Conservation (phyloP, 2,888 invertebrate species). For the Neocrepidodera transversa region DNA sequence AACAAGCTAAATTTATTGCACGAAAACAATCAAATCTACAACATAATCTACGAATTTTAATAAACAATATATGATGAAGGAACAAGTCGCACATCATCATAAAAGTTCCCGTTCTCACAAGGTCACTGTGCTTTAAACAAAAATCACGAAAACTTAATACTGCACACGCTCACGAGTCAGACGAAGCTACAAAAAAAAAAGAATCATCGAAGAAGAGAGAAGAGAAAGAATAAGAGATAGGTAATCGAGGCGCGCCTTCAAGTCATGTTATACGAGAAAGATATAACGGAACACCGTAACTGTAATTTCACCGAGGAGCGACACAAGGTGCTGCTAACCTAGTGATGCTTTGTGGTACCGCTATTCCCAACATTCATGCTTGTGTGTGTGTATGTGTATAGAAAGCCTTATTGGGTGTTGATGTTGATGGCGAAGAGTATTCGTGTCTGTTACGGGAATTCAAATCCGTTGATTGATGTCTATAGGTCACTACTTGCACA, state of each 20-base stretch:
- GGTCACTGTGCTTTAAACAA: conserved; percentile 13
- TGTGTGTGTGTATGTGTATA: not conserved
- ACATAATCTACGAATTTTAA: too few species aligned
- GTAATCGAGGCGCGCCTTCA: conserved; percentile 31
- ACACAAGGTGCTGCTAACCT: conserved; percentile 50
- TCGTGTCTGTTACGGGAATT: conserved; percentile 1
- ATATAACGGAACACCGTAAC: conserved; percentile 43
- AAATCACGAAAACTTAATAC: not conserved
- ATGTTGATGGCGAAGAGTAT: conserved; percentile 4
- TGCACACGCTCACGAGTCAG: conserved; percentile 2
- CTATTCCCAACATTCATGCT: conserved; percentile 32
- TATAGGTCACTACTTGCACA: too few species aligned
- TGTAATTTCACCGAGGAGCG: conserved; percentile 40
- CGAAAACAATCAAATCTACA: too few species aligned
- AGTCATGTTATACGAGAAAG: conserved; percentile 42
- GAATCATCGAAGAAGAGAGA: not conserved
- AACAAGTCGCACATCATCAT: conserved; percentile 3
- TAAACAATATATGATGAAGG: too few species aligned
- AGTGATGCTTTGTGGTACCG: conserved; percentile 46
- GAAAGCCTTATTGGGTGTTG: conserved; percentile 14
- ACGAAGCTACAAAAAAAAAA: not conserved
- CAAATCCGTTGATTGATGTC: not conserved
- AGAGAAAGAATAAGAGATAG: too few species aligned
- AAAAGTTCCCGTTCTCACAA: conserved; percentile 15
- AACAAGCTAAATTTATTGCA: too few species aligned